Evolutionary conservation across 2,113 vertebrate genomes (phyloP).

Genomic region (Leucosticte australis): DNA sequence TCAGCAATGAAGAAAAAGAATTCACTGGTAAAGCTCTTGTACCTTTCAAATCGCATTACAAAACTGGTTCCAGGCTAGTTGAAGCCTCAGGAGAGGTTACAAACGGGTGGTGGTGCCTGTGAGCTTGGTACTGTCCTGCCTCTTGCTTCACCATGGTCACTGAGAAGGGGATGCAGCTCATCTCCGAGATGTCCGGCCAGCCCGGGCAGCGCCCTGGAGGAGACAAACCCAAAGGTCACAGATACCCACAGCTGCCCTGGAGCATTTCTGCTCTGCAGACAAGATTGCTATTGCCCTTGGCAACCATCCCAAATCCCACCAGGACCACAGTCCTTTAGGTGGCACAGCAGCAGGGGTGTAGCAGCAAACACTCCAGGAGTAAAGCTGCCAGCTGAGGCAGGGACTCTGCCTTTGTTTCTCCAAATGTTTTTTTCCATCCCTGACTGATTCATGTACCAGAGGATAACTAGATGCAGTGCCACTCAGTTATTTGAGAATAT

Average conservation of each 20-base stretch:
- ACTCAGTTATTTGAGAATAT: not conserved
- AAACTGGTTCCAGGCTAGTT: not conserved
- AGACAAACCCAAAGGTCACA: not conserved
- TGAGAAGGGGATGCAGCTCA: not conserved
- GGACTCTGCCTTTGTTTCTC: not conserved
- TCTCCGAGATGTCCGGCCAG: not conserved
- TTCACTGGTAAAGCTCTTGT: constrained; percentile 54
- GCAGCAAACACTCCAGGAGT: not conserved
- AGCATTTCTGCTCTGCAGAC: not conserved
- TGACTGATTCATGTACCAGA: not conserved
- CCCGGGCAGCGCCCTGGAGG: not conserved
- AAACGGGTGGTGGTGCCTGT: not conserved
- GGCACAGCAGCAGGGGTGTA: not conserved
- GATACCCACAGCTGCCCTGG: not conserved
- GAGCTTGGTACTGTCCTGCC: not conserved
- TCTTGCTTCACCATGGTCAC: not conserved
- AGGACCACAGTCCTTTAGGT: not conserved
- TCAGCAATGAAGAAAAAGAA: constrained; percentile 7
- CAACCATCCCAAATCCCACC: not conserved
- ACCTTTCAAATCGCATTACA: not conserved
- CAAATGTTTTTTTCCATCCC: not conserved
- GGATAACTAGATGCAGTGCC: not conserved
- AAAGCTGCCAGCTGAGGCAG: not conserved
- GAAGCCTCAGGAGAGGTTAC: not conserved
- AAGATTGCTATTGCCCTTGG: not conserved